A percentile compares a stretch with the other conserved stretches of the same genome.
phyloP scores from a whole-genome alignment of 2,113 vertebrate species.

The Zapus hudsonius region DNA sequence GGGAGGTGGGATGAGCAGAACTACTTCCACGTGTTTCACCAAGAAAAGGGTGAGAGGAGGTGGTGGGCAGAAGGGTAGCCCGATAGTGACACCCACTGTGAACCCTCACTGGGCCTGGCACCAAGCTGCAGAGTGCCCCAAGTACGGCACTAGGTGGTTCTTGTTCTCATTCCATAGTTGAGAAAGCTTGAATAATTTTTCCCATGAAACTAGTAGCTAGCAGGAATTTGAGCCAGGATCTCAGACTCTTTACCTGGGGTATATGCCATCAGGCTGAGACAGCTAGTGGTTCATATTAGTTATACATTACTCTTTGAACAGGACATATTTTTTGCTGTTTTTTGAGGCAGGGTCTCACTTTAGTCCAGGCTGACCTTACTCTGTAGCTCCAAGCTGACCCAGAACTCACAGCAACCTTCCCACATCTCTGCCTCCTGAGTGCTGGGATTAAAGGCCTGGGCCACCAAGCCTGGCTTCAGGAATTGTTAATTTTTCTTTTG shows the following conservation, averaged over 20 bases:
- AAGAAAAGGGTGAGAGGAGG: not conserved
- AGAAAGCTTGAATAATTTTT: not conserved
- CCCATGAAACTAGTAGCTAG: not conserved
- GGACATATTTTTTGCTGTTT: not conserved
- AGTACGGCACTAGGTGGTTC: not conserved
- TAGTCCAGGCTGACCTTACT: too few relatives aligned
- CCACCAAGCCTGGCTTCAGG: too few relatives aligned
- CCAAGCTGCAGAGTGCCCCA: not conserved
- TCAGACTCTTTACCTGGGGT: not conserved
- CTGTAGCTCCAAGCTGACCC: too few relatives aligned
- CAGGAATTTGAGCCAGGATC: not conserved
- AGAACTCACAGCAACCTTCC: too few relatives aligned
- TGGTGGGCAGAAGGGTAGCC: not conserved
- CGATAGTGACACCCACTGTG: not conserved
- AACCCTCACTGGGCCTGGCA: not conserved
- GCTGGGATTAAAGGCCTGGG: too few relatives aligned
- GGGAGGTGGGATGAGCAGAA: not conserved
- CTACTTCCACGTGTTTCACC: not conserved
- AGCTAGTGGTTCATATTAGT: not conserved
- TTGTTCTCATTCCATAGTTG: not conserved
- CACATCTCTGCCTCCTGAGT: too few relatives aligned
- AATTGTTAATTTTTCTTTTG: too few relatives aligned
- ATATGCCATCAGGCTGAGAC: not conserved
- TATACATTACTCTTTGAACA: not conserved
- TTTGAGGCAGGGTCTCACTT: too few relatives aligned